These are phyloP conservation scores for Rhynchonema sp. DNA, from an alignment of 2,888 invertebrate species.

Conservation along the genomic window DNA sequence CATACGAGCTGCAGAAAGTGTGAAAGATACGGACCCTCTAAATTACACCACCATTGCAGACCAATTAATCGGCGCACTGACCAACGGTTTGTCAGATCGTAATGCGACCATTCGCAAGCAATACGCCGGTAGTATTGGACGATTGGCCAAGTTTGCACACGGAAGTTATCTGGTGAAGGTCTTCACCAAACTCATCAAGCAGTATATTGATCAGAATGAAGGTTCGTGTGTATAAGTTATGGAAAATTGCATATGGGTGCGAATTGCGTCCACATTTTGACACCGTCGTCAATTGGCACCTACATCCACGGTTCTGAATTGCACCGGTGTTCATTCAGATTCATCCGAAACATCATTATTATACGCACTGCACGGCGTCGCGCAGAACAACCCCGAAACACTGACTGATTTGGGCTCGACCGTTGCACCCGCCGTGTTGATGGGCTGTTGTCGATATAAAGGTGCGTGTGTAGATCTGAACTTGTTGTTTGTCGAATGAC, in stretches of 20 bases:
- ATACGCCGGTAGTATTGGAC: constrained; percentile 61
- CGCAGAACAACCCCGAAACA: not conserved
- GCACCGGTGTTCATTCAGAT: no score
- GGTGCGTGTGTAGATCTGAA: no score
- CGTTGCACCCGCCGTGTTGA: not conserved
- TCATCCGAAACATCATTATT: not conserved
- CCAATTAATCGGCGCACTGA: constrained; percentile 44
- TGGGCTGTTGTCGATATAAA: not conserved
- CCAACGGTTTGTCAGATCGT: constrained; percentile 60
- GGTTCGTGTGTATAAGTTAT: not conserved
- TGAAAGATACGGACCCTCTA: no score
- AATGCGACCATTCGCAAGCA: constrained; percentile 63
- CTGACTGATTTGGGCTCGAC: not conserved
- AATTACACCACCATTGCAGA: no score
- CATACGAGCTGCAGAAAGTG: no score
- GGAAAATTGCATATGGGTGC: no score
- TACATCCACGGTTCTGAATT: no score
- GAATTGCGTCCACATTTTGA: no score
- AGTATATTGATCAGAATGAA: not conserved
- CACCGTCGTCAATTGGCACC: no score
- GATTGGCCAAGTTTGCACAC: constrained; percentile 59
- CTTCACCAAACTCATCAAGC: constrained; percentile 39
- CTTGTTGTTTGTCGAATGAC: no score
- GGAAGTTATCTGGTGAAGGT: constrained; percentile 48
- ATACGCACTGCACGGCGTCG: not conserved